These are phyloP conservation scores for Drosophila pseudoananassae DNA, from an alignment of 1,140 invertebrate genomes.

Conservation along the genomic window DNA sequence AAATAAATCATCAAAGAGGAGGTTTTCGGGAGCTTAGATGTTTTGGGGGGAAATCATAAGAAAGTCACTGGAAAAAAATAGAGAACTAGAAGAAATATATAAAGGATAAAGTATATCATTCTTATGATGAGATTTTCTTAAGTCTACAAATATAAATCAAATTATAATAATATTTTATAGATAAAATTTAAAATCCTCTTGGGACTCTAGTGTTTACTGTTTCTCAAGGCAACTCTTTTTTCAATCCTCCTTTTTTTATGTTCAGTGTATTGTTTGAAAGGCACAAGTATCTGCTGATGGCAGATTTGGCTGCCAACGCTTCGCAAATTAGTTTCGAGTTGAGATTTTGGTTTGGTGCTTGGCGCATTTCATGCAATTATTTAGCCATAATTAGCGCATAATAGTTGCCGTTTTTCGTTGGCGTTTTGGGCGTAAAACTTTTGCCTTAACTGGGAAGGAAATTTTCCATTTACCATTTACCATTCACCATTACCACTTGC, in stretches of 20 bases:
- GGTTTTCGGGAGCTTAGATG: too few relatives aligned
- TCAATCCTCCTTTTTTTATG: neutral
- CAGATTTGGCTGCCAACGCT: conserved; percentile 40
- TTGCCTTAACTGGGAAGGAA: conserved; percentile 35
- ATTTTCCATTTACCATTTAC: conserved; percentile 18
- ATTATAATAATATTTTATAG: too few relatives aligned
- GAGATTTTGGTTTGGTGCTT: conserved; percentile 30
- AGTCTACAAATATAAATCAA: too few relatives aligned
- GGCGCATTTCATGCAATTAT: conserved; percentile 50
- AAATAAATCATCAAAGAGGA: conserved; percentile 49
- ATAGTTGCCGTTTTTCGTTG: conserved; percentile 50
- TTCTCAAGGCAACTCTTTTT: too few relatives aligned
- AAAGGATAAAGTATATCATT: too few relatives aligned
- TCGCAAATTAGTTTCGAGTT: conserved; percentile 49
- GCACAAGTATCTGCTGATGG: conserved; percentile 32
- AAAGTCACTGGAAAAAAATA: neutral
- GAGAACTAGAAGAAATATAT: too few relatives aligned
- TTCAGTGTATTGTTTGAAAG: conserved; percentile 3
- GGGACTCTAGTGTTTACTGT: too few relatives aligned
- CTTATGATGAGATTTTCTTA: too few relatives aligned
- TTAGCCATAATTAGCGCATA: conserved; percentile 59
- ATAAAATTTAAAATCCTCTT: too few relatives aligned
- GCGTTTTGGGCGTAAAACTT: conserved; percentile 15
- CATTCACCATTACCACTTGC: neutral
- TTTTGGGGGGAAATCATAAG: neutral